Conservation (phyloP, 2,113 vertebrate genomes). For the Colius striatus region DNA sequence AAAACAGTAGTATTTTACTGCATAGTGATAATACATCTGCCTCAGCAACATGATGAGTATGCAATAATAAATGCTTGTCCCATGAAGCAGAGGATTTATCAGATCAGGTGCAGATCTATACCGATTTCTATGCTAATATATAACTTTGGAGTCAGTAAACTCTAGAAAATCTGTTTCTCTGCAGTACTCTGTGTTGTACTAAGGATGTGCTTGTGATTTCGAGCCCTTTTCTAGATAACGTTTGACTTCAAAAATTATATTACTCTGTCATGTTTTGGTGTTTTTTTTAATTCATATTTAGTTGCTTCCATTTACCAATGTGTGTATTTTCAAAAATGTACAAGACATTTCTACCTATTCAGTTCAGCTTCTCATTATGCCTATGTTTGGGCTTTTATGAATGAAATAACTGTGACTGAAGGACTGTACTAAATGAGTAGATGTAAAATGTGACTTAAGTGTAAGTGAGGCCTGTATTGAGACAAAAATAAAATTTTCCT, state of each 20-base stretch:
- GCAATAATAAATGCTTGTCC: background rate
- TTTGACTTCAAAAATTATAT: background rate
- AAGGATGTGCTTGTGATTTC: rapidly evolving
- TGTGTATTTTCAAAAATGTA: background rate
- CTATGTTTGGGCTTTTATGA: background rate
- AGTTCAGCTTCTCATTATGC: background rate
- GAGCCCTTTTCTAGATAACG: background rate
- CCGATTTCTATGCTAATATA: background rate
- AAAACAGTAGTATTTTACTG: background rate
- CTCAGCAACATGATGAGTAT: background rate
- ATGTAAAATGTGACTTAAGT: background rate
- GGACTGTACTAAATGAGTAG: background rate
- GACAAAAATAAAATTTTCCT: background rate
- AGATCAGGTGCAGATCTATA: background rate
- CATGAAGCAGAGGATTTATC: background rate
- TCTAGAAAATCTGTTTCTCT: background rate
- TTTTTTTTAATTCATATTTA: background rate
- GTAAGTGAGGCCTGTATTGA: background rate
- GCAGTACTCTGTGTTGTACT: background rate
- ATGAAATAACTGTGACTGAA: background rate
- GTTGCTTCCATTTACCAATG: background rate
- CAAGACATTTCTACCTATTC: background rate
- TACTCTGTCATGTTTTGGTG: background rate
- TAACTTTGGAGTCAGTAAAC: background rate
- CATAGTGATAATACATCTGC: background rate